Base-by-base conservation (phyloP, 2,888 invertebrate species). In the Abrostola tripartita region DNA sequence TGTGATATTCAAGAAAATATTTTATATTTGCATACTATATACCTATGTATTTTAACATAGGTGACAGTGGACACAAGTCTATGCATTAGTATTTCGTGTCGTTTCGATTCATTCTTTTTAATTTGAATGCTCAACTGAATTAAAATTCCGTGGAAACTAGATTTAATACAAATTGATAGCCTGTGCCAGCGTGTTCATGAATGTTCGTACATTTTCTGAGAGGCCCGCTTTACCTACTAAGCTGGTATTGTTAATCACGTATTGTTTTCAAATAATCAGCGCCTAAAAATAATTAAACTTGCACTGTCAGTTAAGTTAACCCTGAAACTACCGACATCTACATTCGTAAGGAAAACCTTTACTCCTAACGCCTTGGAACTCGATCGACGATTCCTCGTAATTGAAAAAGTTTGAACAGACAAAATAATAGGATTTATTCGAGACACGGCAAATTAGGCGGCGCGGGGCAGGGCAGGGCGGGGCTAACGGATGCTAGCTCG, bases 381-480 rank as follows among this genome's bases (percentile, higher is more conserved):
- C 59, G 10, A 58, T 65, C 37, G 5, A n/a, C 54, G 52, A 61
- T 62, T 68, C 55, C 61, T 38, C 12, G 64, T 75, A 71, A 79
- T 79, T 64, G 70, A 63, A 72, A 77, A 77, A 79, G 68, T 77
- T 77, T 52, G 38, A 62, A 57, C 55, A 50, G 68, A 67, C 65
- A 57, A 61, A 71, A 74, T 79, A 68, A 70, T 68, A 69, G 51
- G 57, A 72, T 68, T 67, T 79, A 71, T 80, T 65, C 53, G 42
- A 55, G 56, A 56, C 52, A 58, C 37, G 61, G 63, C 65, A 62
- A 76, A 76, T 78, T 78, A 57, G 65, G 12, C 37, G 37, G 24
- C 53, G 14, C 54, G 54, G 51, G 47, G 58, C 53, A 42, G 44
- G 64, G 65, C 64, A 74, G 74, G 65, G 74, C 70, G 64, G 53